A percentile compares a stretch with the other conserved stretches of the same genome.
Conservation (phyloP, 2,797 vertebrate genomes). For the Tangara arthus region DNA sequence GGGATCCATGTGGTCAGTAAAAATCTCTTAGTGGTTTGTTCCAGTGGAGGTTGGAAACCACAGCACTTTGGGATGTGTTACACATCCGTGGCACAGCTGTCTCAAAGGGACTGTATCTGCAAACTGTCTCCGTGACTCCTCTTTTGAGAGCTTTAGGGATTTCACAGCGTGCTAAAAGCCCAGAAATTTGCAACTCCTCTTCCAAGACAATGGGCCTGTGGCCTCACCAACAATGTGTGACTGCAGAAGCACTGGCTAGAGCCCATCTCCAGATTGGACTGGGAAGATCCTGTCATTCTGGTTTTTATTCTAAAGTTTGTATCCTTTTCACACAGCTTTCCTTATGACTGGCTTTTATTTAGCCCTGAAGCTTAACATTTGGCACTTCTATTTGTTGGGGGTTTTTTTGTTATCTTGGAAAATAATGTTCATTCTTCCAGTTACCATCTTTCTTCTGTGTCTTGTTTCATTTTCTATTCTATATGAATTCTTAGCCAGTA, state of each 20-base stretch:
- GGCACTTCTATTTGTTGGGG: not conserved
- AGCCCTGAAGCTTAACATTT: slow-evolving; percentile 51
- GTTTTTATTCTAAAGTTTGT: slow-evolving; percentile 8
- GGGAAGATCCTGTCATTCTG: not conserved
- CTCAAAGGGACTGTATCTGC: not conserved
- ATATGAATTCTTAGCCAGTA: slow-evolving; percentile 17
- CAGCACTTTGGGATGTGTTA: not conserved
- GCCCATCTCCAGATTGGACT: not conserved
- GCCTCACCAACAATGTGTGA: not conserved
- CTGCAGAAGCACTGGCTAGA: not conserved
- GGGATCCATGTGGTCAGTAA: not conserved
- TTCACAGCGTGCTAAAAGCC: not conserved
- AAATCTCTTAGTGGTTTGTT: not conserved
- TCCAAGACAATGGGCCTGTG: slow-evolving; percentile 15
- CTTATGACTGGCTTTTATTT: slow-evolving; percentile 39
- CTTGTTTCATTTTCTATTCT: slow-evolving; percentile 26
- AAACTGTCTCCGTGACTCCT: not conserved
- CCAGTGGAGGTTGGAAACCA: not conserved
- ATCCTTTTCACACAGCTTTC: slow-evolving; percentile 27
- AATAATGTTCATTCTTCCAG: slow-evolving; percentile 23
- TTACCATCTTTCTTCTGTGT: slow-evolving; percentile 13
- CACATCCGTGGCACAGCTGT: not conserved
- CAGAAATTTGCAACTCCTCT: not conserved
- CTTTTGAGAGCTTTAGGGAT: not conserved
- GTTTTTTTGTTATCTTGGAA: not conserved